phyloP scores from a whole-genome alignment of 1,140 invertebrate genomes.

The Lysiphlebus fabarum region DNA sequence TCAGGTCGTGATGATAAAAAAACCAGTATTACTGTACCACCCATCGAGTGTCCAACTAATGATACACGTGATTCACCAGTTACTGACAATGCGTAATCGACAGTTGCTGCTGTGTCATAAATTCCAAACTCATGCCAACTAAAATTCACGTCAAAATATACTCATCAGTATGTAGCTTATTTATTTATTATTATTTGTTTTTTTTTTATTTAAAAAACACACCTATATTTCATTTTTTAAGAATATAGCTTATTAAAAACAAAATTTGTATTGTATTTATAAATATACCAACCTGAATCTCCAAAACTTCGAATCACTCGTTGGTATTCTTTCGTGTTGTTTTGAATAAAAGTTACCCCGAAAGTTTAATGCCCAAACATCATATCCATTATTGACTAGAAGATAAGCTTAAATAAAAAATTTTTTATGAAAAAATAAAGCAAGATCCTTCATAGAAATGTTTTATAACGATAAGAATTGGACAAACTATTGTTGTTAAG shows the following conservation, averaged over 20 bases:
- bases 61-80: conserved; percentile 54
- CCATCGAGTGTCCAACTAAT: conserved; percentile 53
- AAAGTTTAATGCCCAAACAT: conserved; percentile 70
- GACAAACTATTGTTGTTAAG: no score
- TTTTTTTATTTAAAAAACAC: neutral
- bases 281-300: conserved; percentile 36
- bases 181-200: neutral
- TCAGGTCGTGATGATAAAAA: conserved; percentile 51
- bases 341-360: conserved; percentile 66
- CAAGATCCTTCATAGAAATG: no score
- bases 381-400: conserved; percentile 63
- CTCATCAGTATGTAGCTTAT: conserved; percentile 1
- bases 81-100: conserved; percentile 57
- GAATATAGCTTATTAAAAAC: neutral
- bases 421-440: no score
- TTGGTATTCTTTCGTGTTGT: conserved; percentile 52
- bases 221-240: neutral
- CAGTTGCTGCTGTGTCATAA: conserved; percentile 60
- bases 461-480: no score
- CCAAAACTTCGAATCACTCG: conserved; percentile 59
- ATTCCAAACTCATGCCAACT: conserved; percentile 61
- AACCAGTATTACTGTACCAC: conserved; percentile 46
- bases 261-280: neutral
- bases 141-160: neutral
- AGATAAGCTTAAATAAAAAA: conserved; percentile 52